Evolutionary conservation across 2,113 vertebrate species (phyloP).

Genomic region (Drymodes brunneopygia): DNA sequence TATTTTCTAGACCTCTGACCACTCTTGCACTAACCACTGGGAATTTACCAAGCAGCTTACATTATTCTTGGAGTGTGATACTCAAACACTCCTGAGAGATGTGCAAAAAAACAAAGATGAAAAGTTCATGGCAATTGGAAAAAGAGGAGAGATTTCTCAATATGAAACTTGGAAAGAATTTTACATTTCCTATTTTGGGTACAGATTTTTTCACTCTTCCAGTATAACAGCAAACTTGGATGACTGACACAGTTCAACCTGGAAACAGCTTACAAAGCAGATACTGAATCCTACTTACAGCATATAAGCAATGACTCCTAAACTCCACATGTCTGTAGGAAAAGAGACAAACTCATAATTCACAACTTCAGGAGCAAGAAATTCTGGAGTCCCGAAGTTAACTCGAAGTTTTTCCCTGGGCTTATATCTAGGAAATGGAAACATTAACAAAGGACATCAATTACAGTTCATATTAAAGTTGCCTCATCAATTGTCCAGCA

Average conservation of each 20-base stretch:
- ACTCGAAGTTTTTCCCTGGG: conserved; percentile 94
- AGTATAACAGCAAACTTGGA: neutral
- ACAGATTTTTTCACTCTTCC: neutral
- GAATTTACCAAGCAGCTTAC: neutral
- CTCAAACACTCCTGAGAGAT: neutral
- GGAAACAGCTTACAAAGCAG: neutral
- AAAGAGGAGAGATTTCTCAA: neutral
- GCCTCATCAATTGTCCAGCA: neutral
- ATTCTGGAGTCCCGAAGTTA: conserved; percentile 96
- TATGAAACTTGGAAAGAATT: neutral
- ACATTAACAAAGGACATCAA: neutral
- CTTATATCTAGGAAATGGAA: conserved; percentile 81
- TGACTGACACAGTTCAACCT: neutral
- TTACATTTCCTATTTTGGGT: neutral
- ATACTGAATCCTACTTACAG: conserved; percentile 79
- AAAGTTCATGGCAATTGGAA: neutral
- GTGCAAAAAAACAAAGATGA: neutral
- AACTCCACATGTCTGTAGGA: conserved; percentile 97
- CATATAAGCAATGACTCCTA: conserved; percentile 97
- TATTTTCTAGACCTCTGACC: neutral
- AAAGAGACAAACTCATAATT: conserved; percentile 98
- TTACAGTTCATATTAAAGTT: neutral
- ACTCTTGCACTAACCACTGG: neutral
- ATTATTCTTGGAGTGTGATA: neutral
- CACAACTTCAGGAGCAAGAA: conserved; percentile 95